phyloP scores from a whole-genome alignment of 2,797 vertebrate genomes.

The Schizopygopsis malacanthus region DNA sequence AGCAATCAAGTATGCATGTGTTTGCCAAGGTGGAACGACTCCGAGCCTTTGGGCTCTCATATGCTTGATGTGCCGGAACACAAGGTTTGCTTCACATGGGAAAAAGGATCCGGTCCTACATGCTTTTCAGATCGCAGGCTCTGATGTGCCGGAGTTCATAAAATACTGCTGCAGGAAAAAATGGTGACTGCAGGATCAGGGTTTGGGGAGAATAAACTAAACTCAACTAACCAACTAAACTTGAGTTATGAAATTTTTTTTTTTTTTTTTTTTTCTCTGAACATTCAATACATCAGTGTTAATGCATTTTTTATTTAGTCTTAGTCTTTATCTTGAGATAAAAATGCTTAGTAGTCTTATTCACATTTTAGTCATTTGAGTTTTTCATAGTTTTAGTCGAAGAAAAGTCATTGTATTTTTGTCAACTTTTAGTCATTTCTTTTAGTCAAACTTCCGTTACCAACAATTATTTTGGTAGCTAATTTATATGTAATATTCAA shows the following conservation, averaged over 20 bases:
- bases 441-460: too few relatives aligned
- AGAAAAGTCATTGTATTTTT: too few relatives aligned
- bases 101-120: constrained; percentile 18
- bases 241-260: neutral
- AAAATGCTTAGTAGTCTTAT: too few relatives aligned
- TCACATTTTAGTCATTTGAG: too few relatives aligned
- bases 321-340: too few relatives aligned
- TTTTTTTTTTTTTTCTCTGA: neutral
- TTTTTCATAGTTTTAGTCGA: too few relatives aligned
- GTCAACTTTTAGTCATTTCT: too few relatives aligned
- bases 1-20: constrained; percentile 43
- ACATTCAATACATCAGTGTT: too few relatives aligned
- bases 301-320: too few relatives aligned
- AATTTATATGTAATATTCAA: too few relatives aligned
- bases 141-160: neutral
- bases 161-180: neutral
- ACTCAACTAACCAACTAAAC: neutral
- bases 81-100: constrained; percentile 23
- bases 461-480: too few relatives aligned
- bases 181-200: neutral
- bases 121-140: constrained; percentile 11
- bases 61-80: constrained; percentile 41
- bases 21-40: constrained; percentile 27
- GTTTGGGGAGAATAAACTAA: neutral
- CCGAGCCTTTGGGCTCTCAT: constrained; percentile 24